Base-by-base conservation (phyloP, 2,113 vertebrate species). In the Notarius lentiginosus region DNA sequence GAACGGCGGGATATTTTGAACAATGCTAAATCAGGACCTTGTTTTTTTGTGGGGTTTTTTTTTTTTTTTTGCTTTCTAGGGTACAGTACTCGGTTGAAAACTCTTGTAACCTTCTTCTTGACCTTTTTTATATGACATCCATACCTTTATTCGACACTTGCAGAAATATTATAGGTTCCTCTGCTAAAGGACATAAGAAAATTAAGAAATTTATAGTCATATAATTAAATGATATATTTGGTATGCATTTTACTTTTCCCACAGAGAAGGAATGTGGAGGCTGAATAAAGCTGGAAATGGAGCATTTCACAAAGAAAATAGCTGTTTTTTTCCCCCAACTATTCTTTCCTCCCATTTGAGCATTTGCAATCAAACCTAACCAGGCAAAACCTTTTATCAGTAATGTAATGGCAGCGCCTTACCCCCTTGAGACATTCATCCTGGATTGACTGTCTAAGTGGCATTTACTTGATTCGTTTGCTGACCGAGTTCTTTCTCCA, bases 11-110 rank as follows among this genome's bases (percentile, higher is more conserved):
- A 49, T 87, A 82, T 82, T 87, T 87, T 82, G 86, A 60, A 61
- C 79, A 87, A 63, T 75, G 66, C 86, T 82, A 82, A 75, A 87
- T 87, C 79, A 34, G 68, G 79, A 73, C 72, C 70, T 60, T 49
- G 58, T 9, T 80, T 27, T 80, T 63, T 14, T 63, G 11, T 24
- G 51, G 58, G 1, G 7, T n/a, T 15, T 81, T 12, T 34, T 47
- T 34, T 47, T 17, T 24, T 63, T 60, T 72, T 30, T 22, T 65
- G 53, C 55, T 63, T 76, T 65, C 58, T 79, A 49, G 56, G 65
- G n/a, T 79, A 34, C 18, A 85, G 24, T 61, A 27, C 73, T 77
- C 1, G 3, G 6, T 53, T 86, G 84, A 24, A 79, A 86, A 53
- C 84, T 55, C 47, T 24, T 56, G 17, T 79, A 73, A 63, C 61